These are phyloP conservation scores for Lepidocyrtoides sp. DNA, from an alignment of 2,888 invertebrate species.

Conservation along the genomic window DNA sequence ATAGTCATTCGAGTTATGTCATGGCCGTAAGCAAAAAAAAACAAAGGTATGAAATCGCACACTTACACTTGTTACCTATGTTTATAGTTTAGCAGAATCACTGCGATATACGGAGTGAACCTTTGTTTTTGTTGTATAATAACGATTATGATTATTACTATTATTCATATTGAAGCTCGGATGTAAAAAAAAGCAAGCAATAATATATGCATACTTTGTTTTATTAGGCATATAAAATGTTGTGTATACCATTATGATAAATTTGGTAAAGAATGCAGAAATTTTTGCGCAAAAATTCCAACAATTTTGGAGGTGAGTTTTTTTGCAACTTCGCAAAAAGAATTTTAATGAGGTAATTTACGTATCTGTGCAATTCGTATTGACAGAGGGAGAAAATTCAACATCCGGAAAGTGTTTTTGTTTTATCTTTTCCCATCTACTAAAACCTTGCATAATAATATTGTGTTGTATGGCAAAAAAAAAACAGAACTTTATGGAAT, in stretches of 20 bases:
- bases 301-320: slow-evolving; percentile 1
- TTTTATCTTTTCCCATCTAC: slow-evolving; percentile 8
- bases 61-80: background rate
- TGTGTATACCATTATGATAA: background rate
- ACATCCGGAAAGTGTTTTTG: slow-evolving; percentile 74
- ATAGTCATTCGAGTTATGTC: slow-evolving; percentile 52
- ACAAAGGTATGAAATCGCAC: background rate
- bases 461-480: background rate
- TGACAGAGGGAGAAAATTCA: slow-evolving; percentile 43
- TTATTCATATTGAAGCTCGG: no score
- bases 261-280: background rate
- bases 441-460: slow-evolving; percentile 18
- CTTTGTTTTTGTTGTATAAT: no score
- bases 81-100: background rate
- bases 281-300: slow-evolving; percentile 4
- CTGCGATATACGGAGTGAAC: no score
- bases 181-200: no score
- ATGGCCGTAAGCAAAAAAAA: slow-evolving; percentile 18
- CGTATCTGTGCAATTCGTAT: slow-evolving; percentile 19
- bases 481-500: slow-evolving; percentile 31
- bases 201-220: no score
- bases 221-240: background rate
- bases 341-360: slow-evolving; percentile 76
- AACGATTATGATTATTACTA: no score
- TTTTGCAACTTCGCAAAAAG: slow-evolving; percentile 46